A percentile compares a stretch with the other conserved stretches of the same genome.
Evolutionary conservation across 1,140 invertebrate genomes (phyloP).

Genomic region (Trichonephila clavata): DNA sequence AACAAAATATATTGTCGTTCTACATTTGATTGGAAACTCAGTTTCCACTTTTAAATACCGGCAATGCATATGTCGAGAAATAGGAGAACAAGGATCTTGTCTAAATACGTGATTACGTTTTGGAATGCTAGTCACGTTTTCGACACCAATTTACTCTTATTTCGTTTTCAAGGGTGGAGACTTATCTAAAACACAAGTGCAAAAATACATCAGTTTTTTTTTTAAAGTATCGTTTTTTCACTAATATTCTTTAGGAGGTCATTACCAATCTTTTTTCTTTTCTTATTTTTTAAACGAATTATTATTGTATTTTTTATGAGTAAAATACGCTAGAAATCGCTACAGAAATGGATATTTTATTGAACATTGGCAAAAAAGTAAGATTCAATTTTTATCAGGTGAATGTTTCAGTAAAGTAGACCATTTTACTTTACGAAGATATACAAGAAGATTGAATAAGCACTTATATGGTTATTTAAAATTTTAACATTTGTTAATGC

Average conservation of each 20-base stretch:
- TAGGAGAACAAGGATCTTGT: not conserved
- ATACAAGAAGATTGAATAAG: too few relatives aligned
- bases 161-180: not conserved
- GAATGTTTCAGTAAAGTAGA: too few relatives aligned
- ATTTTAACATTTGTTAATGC: too few relatives aligned
- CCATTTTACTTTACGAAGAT: too few relatives aligned
- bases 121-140: not conserved
- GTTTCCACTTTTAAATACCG: not conserved
- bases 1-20: not conserved
- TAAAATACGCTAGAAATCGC: not conserved
- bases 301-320: not conserved
- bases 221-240: not conserved
- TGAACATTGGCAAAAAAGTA: too few relatives aligned
- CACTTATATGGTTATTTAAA: too few relatives aligned
- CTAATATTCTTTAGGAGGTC: not conserved
- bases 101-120: not conserved
- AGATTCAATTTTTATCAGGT: too few relatives aligned
- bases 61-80: not conserved
- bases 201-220: not conserved
- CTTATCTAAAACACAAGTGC: not conserved
- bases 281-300: not conserved
- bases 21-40: not conserved
- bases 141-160: not conserved
- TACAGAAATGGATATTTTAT: too few relatives aligned
- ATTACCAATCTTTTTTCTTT: constrained; percentile 1